These are phyloP conservation scores for Theristus sp. DNA, from an alignment of 2,888 invertebrate species.

Conservation along the genomic window DNA sequence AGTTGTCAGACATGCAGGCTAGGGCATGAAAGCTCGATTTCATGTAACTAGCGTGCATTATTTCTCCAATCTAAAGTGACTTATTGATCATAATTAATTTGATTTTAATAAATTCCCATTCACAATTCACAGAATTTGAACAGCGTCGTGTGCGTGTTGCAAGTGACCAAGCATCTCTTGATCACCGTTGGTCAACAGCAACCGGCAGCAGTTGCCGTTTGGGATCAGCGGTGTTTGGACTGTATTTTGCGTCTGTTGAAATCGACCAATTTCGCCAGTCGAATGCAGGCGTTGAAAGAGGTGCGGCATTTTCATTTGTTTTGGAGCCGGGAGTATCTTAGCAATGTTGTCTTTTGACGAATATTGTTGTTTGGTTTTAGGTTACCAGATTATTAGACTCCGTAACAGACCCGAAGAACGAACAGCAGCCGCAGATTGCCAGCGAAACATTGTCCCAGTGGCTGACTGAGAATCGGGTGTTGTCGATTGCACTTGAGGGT, in stretches of 20 bases:
- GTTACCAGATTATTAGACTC: no score
- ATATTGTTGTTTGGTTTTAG: no score
- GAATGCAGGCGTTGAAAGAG: conserved; percentile 38
- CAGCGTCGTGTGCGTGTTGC: not conserved
- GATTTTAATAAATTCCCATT: not conserved
- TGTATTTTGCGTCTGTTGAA: conserved; percentile 35
- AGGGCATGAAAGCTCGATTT: no score
- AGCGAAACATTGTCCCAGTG: conserved; percentile 33
- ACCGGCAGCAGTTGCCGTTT: not conserved
- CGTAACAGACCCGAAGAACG: no score
- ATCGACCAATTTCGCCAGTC: conserved; percentile 36
- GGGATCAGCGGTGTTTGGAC: conserved; percentile 27
- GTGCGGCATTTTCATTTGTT: conserved; percentile 13
- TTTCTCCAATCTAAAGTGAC: no score
- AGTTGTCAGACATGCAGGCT: no score
- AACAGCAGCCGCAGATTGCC: conserved; percentile 11
- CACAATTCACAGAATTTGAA: not conserved
- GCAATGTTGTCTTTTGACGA: no score
- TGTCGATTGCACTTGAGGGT: conserved; percentile 35
- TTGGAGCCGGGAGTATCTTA: no score
- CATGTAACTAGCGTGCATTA: no score
- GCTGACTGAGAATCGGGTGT: conserved; percentile 33
- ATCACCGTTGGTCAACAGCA: not conserved
- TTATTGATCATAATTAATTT: no score
- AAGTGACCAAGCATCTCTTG: not conserved